A percentile compares a stretch with the other conserved stretches of the same genome.
These are phyloP conservation scores for Stomatorhinus ivindoensis DNA, from an alignment of 2,113 vertebrate genomes.

Conservation along the genomic window DNA sequence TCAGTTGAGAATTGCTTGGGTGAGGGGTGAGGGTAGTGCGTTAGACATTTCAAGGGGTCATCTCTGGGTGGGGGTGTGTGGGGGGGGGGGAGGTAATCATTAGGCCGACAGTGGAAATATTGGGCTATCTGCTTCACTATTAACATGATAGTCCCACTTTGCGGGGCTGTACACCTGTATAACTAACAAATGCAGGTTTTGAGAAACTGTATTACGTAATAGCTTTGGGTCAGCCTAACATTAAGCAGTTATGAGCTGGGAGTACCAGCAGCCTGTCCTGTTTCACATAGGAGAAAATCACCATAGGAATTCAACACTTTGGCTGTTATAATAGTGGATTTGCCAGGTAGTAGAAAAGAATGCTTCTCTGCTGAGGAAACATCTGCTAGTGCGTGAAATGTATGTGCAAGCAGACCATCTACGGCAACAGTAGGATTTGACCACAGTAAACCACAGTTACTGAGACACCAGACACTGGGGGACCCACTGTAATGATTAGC, in stretches of 20 bases:
- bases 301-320: background rate
- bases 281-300: background rate
- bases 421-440: background rate
- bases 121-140: background rate
- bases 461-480: no score
- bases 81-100: background rate
- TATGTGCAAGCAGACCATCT: background rate
- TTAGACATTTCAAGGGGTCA: background rate
- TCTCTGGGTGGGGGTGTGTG: no score
- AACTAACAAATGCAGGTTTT: background rate
- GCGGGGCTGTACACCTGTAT: background rate
- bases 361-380: background rate
- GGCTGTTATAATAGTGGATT: background rate
- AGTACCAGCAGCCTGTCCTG: background rate
- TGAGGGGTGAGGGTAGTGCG: background rate
- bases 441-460: no score
- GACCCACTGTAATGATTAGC: no score
- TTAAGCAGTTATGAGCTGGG: background rate
- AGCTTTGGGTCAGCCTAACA: background rate
- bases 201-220: background rate
- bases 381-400: background rate
- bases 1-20: background rate
- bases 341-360: background rate
- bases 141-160: background rate
- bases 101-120: background rate